Percentiles rank a stretch among this genome's conserved stretches.
phyloP scores from a whole-genome alignment of 2,797 vertebrate genomes.

The Liparis tanakae region DNA sequence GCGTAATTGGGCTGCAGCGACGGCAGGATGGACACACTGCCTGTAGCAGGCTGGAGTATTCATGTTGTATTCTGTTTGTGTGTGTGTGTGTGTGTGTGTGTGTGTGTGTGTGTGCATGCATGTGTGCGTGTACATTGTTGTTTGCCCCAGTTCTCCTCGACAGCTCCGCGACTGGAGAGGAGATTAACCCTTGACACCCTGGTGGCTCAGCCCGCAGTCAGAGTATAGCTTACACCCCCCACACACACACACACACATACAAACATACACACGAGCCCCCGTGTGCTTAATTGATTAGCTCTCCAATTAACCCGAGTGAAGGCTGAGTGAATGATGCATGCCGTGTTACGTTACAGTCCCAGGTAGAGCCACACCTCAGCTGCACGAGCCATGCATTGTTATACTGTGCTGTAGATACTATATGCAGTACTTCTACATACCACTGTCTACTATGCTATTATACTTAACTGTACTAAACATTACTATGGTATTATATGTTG shows the following conservation, averaged over 20 bases:
- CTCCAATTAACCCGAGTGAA: conserved; percentile 69
- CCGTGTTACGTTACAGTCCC: background rate
- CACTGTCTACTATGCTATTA: background rate
- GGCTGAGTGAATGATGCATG: background rate
- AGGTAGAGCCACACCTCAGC: conserved; percentile 43
- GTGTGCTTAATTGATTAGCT: conserved; percentile 77
- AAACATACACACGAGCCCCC: background rate
- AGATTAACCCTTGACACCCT: conserved; percentile 76
- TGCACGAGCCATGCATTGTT: background rate
- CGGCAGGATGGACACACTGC: conserved; percentile 43
- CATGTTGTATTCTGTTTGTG: conserved; percentile 62
- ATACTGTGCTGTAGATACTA: background rate
- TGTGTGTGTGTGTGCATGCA: no score
- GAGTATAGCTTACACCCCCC: conserved; percentile 20
- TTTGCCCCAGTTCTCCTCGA: conserved; percentile 72
- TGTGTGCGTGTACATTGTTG: conserved; percentile 37
- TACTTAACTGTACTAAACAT: background rate
- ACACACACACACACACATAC: no score
- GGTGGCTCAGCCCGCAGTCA: conserved; percentile 50
- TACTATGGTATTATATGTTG: no score
- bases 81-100: conserved; percentile 3
- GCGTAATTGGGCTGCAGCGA: conserved; percentile 19
- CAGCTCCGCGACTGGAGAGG: conserved; percentile 46
- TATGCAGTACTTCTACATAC: no score
- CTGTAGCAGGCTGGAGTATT: conserved; percentile 43